Base-by-base conservation (phyloP, 2,113 vertebrate species). In the Arothron firmamentum region DNA sequence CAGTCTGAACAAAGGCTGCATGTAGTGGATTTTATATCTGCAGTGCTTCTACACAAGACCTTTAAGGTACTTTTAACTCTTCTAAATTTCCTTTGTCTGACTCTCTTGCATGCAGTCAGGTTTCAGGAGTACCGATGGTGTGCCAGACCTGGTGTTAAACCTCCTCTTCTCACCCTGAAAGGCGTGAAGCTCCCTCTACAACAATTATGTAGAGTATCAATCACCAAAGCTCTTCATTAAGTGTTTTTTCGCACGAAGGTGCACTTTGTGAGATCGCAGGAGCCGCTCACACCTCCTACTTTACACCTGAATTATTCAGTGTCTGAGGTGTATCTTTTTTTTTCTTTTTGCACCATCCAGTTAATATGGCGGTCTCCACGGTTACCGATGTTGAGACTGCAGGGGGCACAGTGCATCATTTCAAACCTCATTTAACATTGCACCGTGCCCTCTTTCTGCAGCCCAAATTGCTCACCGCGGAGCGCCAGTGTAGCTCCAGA, bases 381-480 rank as follows among this genome's bases (percentile, higher is more conserved):
- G 59, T 72, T 81, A 72, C 79, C 72, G 67, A 73, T 72, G 77
- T 78, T 48, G 72, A 55, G 71, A 72, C 86, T 6, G 71, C 70
- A 67, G 88, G 88, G 86, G 80, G 80, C 78, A 77, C 78, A 79
- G 74, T 86, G 79, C 78, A 85, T 89, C 72, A 83, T 89, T 90
- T 88, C 85, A 90, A 77, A 90, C 80, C 81, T 89, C 87, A 90
- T 91, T 91, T 87, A 90, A 88, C 87, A 85, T 77, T 57, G 73
- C 87, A 84, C 86, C 71, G 17, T 72, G 83, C 77, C 83, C 81
- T 77, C 18, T 42, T 82, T 83, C 80, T 74, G 74, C 78, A 82
- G 75, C 81, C 82, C 79, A 91, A 88, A 91, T 86, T 83, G 85
- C 86, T 82, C 79, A 65, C 82, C 72, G 45, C 71, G 72, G 85